Base-by-base conservation (phyloP, 2,888 invertebrate genomes). In the Euphydryas editha region DNA sequence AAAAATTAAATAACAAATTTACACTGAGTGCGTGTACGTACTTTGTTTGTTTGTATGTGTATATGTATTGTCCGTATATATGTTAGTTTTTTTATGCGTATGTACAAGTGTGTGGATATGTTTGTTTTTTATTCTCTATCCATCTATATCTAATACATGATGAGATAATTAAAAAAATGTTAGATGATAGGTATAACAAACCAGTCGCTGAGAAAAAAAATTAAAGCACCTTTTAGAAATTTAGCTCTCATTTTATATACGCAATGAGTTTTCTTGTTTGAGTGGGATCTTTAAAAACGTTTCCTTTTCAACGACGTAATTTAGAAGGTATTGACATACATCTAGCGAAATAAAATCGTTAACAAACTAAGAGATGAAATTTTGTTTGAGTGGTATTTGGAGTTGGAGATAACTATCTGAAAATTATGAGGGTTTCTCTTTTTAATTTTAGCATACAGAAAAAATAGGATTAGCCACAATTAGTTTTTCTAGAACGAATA, bases 251-350 rank as follows among this genome's bases (percentile, higher is more conserved):
- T 36, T 54, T 54, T 30, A 24, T 17, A 15, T n/a, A 54, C 17
- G 30, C 51, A 54, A 30, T 30, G 17, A 30, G 17, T 36, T 2
- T 30, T 17, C 54, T 30, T n/a, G 54, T 54, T 36, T 11, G 30
- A 11, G 17, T 17, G 30, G 17, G 10, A 11, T 54, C 21, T 54
- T 36, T 51, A 0, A 36, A 1, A 15, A 54, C 36, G n/a, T 54
- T 54, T 0, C 10, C 17, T 30, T 54, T 36, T 36, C 15, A 51
- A 2, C 49, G 21, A 24, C 15, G 21, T 21, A 21, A 49, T 51
- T 51, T 44, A 44, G n/a, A 51, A 51, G n/a, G 21, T n/a, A n/a
- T 15, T 24, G 15, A 51, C 21, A 51, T 20, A 15, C 49, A 49
- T 44, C n/a, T 44, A 44, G n/a, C 1, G 24, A 21, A 24, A 51